A percentile compares a stretch with the other conserved stretches of the same genome.
Conservation (phyloP, 1,140 invertebrate genomes). For the Drosophila subpulchrella region DNA sequence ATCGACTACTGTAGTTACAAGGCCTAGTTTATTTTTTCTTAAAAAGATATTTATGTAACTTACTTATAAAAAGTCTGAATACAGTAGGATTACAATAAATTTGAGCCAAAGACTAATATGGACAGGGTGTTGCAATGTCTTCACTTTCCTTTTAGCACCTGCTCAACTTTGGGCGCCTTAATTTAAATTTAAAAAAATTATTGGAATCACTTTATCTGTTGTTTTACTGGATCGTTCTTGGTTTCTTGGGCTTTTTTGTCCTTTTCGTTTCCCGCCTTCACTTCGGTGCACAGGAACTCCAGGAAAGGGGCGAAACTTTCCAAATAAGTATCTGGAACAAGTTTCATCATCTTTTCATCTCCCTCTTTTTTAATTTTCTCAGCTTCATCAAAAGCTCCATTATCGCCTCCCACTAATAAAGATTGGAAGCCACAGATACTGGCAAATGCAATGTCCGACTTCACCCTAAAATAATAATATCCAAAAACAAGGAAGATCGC, state of each 20-base stretch:
- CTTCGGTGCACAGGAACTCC: slow-evolving; percentile 12
- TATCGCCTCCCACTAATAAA: slow-evolving; percentile 52
- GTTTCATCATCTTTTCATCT: slow-evolving; percentile 9
- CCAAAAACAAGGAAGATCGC: too few species aligned
- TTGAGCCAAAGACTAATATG: too few species aligned
- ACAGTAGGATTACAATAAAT: too few species aligned
- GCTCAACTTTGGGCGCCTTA: too few species aligned
- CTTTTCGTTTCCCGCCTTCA: neutral
- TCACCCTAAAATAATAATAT: slow-evolving; percentile 19
- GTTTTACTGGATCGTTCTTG: neutral
- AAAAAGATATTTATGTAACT: too few species aligned
- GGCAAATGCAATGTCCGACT: slow-evolving; percentile 58
- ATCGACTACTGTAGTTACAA: too few species aligned
- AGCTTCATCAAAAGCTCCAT: slow-evolving; percentile 27
- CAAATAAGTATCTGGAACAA: slow-evolving; percentile 52
- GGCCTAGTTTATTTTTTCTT: too few species aligned
- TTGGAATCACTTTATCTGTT: neutral
- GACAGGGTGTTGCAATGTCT: too few species aligned
- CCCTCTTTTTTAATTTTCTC: slow-evolving; percentile 23
- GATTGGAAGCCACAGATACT: slow-evolving; percentile 59
- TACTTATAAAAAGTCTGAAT: too few species aligned
- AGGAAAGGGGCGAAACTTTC: slow-evolving; percentile 12
- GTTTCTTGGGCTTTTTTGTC: neutral
- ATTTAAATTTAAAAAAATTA: neutral
- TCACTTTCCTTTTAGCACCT: too few species aligned